These are phyloP conservation scores for Andrena cerasifolii DNA, from an alignment of 1,140 invertebrate species.

Conservation along the genomic window DNA sequence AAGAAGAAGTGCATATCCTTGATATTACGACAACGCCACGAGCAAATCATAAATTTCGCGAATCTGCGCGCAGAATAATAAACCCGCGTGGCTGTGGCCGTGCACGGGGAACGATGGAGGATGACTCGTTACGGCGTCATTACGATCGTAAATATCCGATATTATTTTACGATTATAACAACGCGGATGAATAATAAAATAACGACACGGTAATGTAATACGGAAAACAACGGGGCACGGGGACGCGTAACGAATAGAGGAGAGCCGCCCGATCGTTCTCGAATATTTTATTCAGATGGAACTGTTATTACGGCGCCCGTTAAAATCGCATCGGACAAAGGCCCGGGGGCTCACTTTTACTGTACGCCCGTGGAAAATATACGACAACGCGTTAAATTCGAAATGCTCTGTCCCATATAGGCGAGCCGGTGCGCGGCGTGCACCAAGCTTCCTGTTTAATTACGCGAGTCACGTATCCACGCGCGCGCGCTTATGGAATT, in stretches of 20 bases:
- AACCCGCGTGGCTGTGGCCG: background rate
- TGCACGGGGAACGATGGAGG: background rate
- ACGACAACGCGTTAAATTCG: conserved; percentile 9
- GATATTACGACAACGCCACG: background rate
- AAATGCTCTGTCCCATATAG: conserved; percentile 18
- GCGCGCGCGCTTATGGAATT: conserved; percentile 26
- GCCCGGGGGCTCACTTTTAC: conserved; percentile 17
- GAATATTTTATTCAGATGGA: conserved; percentile 8
- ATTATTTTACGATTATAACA: conserved; percentile 9
- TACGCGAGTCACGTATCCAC: conserved; percentile 31
- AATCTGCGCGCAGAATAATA: background rate
- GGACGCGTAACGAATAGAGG: background rate
- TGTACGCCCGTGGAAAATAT: conserved; percentile 10
- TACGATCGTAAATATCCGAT: background rate
- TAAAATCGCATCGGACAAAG: conserved; percentile 10
- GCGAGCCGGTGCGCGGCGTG: background rate
- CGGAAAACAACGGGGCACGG: background rate
- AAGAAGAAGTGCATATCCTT: background rate
- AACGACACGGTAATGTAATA: conserved; percentile 1
- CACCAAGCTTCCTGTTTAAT: conserved; percentile 15
- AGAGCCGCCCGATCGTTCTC: background rate
- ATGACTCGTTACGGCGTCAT: background rate
- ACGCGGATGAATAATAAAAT: conserved; percentile 1
- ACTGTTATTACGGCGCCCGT: background rate
- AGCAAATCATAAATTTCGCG: background rate